A percentile compares a stretch with the other conserved stretches of the same genome.
Conservation (phyloP, 2,113 vertebrate genomes). For the Sander lucioperca region DNA sequence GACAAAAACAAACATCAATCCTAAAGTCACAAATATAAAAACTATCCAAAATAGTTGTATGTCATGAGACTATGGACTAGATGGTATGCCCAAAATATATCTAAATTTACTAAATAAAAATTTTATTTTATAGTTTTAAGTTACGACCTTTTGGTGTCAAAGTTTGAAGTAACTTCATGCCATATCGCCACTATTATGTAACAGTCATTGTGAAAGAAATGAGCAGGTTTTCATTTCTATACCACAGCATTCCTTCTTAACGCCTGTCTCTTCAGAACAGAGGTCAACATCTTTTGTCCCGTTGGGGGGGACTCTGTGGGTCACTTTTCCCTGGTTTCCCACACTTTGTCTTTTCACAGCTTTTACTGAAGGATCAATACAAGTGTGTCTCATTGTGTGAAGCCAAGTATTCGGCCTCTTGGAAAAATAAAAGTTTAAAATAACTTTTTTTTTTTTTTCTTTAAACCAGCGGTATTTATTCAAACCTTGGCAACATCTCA, state of each 20-base stretch:
- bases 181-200: not conserved
- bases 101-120: not conserved
- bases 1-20: too few relatives aligned
- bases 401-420: not conserved
- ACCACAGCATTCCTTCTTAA: not conserved
- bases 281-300: conserved; percentile 48
- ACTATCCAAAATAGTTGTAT: too few relatives aligned
- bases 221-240: not conserved
- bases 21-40: too few relatives aligned
- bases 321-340: conserved; percentile 55
- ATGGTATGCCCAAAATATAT: not conserved
- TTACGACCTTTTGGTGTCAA: not conserved
- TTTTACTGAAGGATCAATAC: conserved; percentile 28
- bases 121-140: not conserved
- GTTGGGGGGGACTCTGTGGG: conserved; percentile 25
- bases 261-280: not conserved
- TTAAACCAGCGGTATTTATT: too few relatives aligned
- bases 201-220: not conserved
- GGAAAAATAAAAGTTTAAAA: too few relatives aligned
- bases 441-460: not conserved
- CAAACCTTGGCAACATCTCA: too few relatives aligned
- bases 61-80: not conserved
- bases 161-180: not conserved
- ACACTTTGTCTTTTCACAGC: conserved; percentile 50
- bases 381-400: conserved; percentile 47